phyloP scores from a whole-genome alignment of 2,888 invertebrate genomes.

The Ptilodon capucinus region DNA sequence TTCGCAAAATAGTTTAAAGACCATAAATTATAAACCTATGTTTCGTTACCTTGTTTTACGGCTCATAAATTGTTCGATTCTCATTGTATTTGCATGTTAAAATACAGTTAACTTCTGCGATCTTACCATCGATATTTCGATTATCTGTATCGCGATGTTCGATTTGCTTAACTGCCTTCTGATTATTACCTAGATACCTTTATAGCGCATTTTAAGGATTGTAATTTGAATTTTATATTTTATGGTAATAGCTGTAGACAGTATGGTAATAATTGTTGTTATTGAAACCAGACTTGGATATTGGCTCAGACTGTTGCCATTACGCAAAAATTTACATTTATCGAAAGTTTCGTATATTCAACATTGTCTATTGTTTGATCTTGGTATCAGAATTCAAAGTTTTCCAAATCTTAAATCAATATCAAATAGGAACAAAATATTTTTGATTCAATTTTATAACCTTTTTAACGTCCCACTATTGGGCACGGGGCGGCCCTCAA shows the following conservation, averaged over 20 bases:
- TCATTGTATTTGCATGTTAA: constrained; percentile 48
- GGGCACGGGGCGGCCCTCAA: background rate
- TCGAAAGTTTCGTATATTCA: background rate
- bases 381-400: background rate
- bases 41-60: constrained; percentile 49
- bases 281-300: background rate
- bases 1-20: constrained; percentile 3
- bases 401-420: too few species aligned
- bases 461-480: too few species aligned
- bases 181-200: constrained; percentile 21
- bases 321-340: background rate
- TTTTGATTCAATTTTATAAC: too few species aligned
- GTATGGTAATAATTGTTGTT: background rate
- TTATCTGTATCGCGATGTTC: constrained; percentile 18
- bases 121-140: constrained; percentile 12
- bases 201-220: constrained; percentile 10
- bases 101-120: constrained; percentile 29
- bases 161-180: constrained; percentile 31
- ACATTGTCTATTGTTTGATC: background rate
- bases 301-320: background rate
- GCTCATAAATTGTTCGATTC: constrained; percentile 50
- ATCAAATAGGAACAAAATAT: too few species aligned
- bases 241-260: background rate
- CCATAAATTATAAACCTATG: constrained; percentile 18
- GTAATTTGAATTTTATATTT: constrained; percentile 19